Evolutionary conservation across 1,140 invertebrate species (phyloP).

Genomic region (Drosophila setifemur): DNA sequence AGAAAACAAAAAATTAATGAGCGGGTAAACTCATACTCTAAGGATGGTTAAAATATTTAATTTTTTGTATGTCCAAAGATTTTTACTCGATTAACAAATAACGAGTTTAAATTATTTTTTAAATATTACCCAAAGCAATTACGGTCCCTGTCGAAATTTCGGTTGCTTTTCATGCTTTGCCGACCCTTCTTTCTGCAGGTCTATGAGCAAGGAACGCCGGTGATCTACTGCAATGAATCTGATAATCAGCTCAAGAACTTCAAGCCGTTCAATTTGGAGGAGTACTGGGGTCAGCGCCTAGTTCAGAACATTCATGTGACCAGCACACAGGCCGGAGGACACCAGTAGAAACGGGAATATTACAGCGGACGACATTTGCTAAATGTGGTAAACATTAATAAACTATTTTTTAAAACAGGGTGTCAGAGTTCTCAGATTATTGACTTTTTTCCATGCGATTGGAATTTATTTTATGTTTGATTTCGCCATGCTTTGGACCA

Average conservation of each 20-base stretch:
- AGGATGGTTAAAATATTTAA: no score
- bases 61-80: neutral
- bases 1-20: no score
- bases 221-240: slow-evolving; percentile 72
- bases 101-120: neutral
- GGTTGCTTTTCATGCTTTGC: slow-evolving; percentile 29
- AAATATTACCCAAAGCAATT: neutral
- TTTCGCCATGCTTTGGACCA: slow-evolving; percentile 17
- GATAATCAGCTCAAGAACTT: slow-evolving; percentile 81
- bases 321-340: slow-evolving; percentile 58
- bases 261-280: slow-evolving; percentile 79
- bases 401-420: slow-evolving; percentile 28
- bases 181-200: slow-evolving; percentile 48
- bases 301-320: slow-evolving; percentile 79
- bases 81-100: no score
- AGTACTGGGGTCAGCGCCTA: slow-evolving; percentile 79
- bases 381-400: slow-evolving; percentile 32
- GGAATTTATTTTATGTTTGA: slow-evolving; percentile 24
- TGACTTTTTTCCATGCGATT: slow-evolving; percentile 28
- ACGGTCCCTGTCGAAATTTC: slow-evolving; percentile 13
- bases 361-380: slow-evolving; percentile 46
- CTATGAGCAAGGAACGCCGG: slow-evolving; percentile 68
- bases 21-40: no score
- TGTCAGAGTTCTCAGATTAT: slow-evolving; percentile 15
- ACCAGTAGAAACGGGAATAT: slow-evolving; percentile 50